Conservation (phyloP, 2,888 invertebrate species). For the Oscheius onirici region DNA sequence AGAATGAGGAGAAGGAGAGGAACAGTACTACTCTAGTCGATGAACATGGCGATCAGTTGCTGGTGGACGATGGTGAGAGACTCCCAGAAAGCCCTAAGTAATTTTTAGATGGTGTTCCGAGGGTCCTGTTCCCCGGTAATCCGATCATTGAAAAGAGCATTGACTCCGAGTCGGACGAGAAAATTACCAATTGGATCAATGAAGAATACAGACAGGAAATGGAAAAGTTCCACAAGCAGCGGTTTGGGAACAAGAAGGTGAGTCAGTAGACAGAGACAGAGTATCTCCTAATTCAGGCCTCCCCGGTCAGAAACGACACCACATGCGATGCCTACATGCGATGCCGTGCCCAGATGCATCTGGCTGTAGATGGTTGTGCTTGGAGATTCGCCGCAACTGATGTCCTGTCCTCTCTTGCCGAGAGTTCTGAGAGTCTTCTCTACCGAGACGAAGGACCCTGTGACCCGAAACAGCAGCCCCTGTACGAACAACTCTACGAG, state of each 20-base stretch:
- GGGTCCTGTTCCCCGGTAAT: slow-evolving; percentile 44
- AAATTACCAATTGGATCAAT: slow-evolving; percentile 40
- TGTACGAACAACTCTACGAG: slow-evolving; percentile 52
- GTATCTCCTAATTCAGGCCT: neutral
- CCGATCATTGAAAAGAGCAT: slow-evolving; percentile 27
- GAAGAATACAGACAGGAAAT: slow-evolving; percentile 53
- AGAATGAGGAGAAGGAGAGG: slow-evolving; percentile 4
- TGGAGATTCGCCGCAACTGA: slow-evolving; percentile 55
- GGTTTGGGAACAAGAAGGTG: neutral
- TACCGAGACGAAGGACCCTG: slow-evolving; percentile 56
- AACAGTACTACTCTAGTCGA: slow-evolving; percentile 33
- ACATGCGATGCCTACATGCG: slow-evolving; percentile 59
- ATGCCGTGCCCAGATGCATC: slow-evolving; percentile 59
- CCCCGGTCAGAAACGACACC: slow-evolving; percentile 47
- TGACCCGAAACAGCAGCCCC: slow-evolving; percentile 47
- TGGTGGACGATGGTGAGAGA: slow-evolving; percentile 35
- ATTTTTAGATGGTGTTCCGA: slow-evolving; percentile 48
- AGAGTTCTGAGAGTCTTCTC: slow-evolving; percentile 57
- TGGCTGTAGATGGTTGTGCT: slow-evolving; percentile 59
- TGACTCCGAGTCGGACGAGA: slow-evolving; percentile 18
- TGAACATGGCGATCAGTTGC: slow-evolving; percentile 50
- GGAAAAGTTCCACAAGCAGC: slow-evolving; percentile 44
- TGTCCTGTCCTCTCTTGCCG: slow-evolving; percentile 51
- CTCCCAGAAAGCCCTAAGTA: no score
- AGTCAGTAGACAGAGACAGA: neutral